Percentiles rank a stretch among this genome's conserved stretches.
Conservation (phyloP, 35 echinoderm and acorn worm genomes). For the Ophiothrix spiculata region DNA sequence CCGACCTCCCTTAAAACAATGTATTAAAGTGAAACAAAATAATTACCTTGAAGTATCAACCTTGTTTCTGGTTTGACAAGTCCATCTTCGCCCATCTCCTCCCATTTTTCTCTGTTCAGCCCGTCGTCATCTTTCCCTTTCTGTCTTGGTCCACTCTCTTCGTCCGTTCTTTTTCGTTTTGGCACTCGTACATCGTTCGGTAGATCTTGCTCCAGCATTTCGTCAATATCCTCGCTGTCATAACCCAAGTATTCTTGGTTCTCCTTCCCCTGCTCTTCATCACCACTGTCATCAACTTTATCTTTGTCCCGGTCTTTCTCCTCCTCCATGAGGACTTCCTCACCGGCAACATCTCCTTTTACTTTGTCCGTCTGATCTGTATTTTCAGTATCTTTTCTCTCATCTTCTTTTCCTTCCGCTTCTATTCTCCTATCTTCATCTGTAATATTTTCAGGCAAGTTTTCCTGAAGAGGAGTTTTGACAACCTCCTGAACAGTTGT, state of each 20-base stretch:
- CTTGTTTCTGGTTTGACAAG: slow-evolving; percentile 53
- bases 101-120: too few species aligned
- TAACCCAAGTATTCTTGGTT: slow-evolving; percentile 27
- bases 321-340: background rate
- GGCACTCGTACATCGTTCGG: slow-evolving; percentile 35
- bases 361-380: background rate
- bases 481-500: too few species aligned
- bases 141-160: background rate
- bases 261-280: slow-evolving; percentile 10
- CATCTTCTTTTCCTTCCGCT: background rate
- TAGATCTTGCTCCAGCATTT: slow-evolving; percentile 56
- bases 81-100: slow-evolving; percentile 22
- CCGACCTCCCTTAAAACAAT: background rate
- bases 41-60: background rate
- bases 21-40: too few species aligned
- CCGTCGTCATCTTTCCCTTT: slow-evolving; percentile 1
- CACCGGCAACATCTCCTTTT: background rate
- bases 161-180: slow-evolving; percentile 36
- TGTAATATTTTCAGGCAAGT: background rate
- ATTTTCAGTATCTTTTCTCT: too few species aligned
- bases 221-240: slow-evolving; percentile 62
- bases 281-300: background rate
- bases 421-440: background rate
- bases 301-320: background rate
- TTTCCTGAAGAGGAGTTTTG: too few species aligned